Conservation (phyloP, 2,888 invertebrate species). For the Plutella xylostella region DNA sequence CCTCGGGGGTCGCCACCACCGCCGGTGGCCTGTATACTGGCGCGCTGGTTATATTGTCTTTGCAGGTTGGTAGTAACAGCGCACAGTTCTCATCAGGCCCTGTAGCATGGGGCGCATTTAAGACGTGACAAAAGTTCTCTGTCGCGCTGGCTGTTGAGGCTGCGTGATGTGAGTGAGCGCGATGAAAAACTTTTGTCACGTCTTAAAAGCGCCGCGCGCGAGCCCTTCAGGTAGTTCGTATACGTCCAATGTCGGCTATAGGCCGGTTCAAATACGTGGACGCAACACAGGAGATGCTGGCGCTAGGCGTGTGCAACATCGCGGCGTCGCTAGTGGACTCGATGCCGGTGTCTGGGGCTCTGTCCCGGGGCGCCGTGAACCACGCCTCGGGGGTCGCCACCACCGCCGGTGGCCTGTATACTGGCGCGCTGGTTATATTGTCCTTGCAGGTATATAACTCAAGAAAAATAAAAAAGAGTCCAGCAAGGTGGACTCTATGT, state of each 20-base stretch:
- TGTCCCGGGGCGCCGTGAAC: conserved; percentile 92
- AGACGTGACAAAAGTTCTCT: no score
- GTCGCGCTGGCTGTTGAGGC: no score
- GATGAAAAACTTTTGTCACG: no score
- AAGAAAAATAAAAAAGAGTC: no score
- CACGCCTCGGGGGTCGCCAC: conserved; percentile 93
- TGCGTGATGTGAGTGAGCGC: no score
- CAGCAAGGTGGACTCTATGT: no score
- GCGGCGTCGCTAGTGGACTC: conserved; percentile 89
- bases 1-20: conserved; percentile 90
- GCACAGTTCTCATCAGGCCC: no score
- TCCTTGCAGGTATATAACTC: conserved; percentile 51
- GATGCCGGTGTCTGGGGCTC: conserved; percentile 92
- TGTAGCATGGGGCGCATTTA: no score
- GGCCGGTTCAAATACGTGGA: conserved; percentile 83
- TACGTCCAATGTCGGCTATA: no score
- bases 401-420: conserved; percentile 88
- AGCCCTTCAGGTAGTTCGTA: no score
- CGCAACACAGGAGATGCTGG: conserved; percentile 91
- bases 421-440: conserved; percentile 70
- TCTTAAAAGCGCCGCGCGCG: no score
- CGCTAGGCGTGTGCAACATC: conserved; percentile 88
- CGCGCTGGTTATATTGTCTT: conserved; percentile 54
- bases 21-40: conserved; percentile 89
- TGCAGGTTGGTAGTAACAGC: no score